Conservation (phyloP, 2,113 vertebrate species). For the Cercocebus atys region DNA sequence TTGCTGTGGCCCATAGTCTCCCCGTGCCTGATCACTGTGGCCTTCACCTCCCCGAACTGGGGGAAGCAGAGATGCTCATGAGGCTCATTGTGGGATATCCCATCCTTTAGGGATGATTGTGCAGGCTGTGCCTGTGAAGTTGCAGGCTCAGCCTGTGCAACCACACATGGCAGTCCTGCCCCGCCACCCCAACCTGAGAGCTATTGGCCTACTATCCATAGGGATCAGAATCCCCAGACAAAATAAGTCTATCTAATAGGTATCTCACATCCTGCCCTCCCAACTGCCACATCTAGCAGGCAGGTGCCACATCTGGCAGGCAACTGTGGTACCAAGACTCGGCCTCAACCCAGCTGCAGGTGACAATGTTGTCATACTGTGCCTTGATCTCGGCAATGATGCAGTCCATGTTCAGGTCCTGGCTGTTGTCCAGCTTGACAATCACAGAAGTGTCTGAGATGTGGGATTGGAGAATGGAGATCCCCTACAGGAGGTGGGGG, state of each 20-base stretch:
- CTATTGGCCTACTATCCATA: background rate
- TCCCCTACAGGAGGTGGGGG: constrained; percentile 83
- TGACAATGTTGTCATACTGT: constrained; percentile 88
- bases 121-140: background rate
- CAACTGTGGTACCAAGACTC: constrained; percentile 88
- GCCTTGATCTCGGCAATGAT: constrained; percentile 88
- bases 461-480: constrained; percentile 85
- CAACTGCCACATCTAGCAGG: background rate
- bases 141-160: background rate
- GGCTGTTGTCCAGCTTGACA: constrained; percentile 92
- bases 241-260: background rate
- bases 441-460: constrained; percentile 89
- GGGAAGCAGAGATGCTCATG: background rate
- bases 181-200: background rate
- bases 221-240: background rate
- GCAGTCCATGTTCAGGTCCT: constrained; percentile 87
- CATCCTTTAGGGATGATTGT: background rate
- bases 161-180: background rate
- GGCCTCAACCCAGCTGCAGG: constrained; percentile 86
- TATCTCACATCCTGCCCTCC: background rate
- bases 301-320: background rate
- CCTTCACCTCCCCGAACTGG: constrained; percentile 88
- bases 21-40: constrained; percentile 84
- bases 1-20: constrained; percentile 87
- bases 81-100: background rate